These are phyloP conservation scores for Notechis scutatus DNA, from an alignment of 2,113 vertebrate species.

Conservation along the genomic window DNA sequence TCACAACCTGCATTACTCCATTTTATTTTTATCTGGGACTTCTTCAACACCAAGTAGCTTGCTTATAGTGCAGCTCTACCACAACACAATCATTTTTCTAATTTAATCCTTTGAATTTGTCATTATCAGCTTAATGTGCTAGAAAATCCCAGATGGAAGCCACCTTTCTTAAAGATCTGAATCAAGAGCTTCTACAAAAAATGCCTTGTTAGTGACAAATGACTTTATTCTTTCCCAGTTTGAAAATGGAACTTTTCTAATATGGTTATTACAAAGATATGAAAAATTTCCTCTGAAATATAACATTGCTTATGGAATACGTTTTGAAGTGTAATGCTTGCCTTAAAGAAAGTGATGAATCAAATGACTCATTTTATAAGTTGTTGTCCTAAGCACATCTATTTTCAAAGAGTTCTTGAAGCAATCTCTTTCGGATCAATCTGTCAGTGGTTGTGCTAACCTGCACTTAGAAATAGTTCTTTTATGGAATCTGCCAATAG, in stretches of 20 bases:
- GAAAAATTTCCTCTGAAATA: neutral
- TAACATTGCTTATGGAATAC: neutral
- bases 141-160: neutral
- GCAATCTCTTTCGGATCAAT: neutral
- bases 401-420: neutral
- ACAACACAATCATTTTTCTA: conserved; percentile 3
- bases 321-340: neutral
- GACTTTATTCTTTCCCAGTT: neutral
- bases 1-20: conserved; percentile 4
- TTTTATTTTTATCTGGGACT: conserved; percentile 2
- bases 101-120: conserved; percentile 24
- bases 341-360: conserved; percentile 1
- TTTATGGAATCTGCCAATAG: neutral
- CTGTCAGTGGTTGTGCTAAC: neutral
- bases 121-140: neutral
- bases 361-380: neutral
- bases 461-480: neutral
- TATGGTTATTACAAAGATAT: neutral
- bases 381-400: neutral
- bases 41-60: neutral
- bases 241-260: neutral
- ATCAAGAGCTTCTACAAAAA: neutral
- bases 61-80: neutral
- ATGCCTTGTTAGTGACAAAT: neutral
- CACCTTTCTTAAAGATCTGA: neutral